Percentiles rank a stretch among this genome's conserved stretches.
Conservation (phyloP, 2,113 vertebrate species). For the Pimephales promelas region DNA sequence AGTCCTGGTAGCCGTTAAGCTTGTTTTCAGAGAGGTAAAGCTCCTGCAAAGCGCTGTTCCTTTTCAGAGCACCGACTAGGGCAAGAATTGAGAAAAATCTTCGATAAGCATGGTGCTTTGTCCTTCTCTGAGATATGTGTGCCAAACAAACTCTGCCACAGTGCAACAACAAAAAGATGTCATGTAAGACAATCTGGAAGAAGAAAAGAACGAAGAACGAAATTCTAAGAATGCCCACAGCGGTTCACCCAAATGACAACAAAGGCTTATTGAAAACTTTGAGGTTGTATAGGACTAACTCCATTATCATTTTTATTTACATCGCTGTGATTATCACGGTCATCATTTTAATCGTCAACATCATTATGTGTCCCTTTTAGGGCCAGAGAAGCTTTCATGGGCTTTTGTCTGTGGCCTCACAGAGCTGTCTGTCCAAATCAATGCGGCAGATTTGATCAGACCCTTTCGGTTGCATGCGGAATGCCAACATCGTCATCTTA, state of each 20-base stretch:
- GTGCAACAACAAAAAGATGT: conserved; percentile 9
- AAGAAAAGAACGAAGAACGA: neutral
- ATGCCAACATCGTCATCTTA: conserved; percentile 79
- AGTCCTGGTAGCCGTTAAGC: conserved; percentile 77
- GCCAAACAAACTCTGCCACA: conserved; percentile 1
- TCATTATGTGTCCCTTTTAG: conserved; percentile 58
- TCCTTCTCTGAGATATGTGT: conserved; percentile 8
- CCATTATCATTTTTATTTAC: conserved; percentile 50
- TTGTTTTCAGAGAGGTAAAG: conserved; percentile 73
- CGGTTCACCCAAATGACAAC: neutral
- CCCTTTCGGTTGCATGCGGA: conserved; percentile 71
- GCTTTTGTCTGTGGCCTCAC: conserved; percentile 57
- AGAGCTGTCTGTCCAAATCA: conserved; percentile 62
- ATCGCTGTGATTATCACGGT: conserved; percentile 39
- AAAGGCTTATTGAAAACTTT: conserved; percentile 26
- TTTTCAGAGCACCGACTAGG: conserved; percentile 72
- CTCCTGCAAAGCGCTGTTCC: conserved; percentile 68
- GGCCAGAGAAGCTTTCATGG: conserved; percentile 46
- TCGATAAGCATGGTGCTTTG: conserved; percentile 31
- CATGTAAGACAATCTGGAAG: neutral
- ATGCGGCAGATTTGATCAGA: conserved; percentile 76
- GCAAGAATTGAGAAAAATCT: conserved; percentile 40
- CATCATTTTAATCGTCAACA: conserved; percentile 48
- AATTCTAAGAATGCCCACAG: conserved; percentile 14
- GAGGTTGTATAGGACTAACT: conserved; percentile 14